A percentile compares a stretch with the other conserved stretches of the same genome.
These are phyloP conservation scores for Xestia sexstrigata DNA, from an alignment of 2,888 invertebrate genomes.

Conservation along the genomic window DNA sequence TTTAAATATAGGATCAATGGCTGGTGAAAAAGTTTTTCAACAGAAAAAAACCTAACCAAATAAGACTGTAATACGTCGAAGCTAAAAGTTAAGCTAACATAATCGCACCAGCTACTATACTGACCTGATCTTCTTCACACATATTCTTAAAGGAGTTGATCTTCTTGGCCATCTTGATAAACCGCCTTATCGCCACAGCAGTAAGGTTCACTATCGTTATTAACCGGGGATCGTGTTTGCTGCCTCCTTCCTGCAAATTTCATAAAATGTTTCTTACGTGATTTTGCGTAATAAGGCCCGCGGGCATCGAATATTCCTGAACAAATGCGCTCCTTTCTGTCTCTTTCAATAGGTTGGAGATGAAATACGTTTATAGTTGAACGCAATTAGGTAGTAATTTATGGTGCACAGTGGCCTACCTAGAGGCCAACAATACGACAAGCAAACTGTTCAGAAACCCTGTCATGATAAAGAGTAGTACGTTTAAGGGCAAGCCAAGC, in stretches of 20 bases:
- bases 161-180: conserved; percentile 96
- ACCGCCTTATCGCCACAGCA: conserved; percentile 96
- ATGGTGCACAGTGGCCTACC: background rate
- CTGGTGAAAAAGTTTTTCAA: background rate
- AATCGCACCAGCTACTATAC: background rate
- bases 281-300: background rate
- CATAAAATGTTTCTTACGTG: background rate
- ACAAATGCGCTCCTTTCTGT: background rate
- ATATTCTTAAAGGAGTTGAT: conserved; percentile 97
- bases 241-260: conserved; percentile 74
- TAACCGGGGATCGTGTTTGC: conserved; percentile 92
- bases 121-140: conserved; percentile 94
- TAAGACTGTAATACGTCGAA: background rate
- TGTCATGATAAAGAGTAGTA: background rate
- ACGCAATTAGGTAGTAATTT: too few relatives aligned
- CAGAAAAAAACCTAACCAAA: background rate
- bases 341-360: background rate
- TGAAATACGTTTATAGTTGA: background rate
- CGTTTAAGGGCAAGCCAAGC: too few relatives aligned
- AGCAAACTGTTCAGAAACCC: background rate
- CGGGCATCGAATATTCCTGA: background rate
- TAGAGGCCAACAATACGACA: background rate
- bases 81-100: background rate
- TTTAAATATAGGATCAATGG: background rate
- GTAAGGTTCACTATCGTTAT: conserved; percentile 97